Evolutionary conservation across 2,888 invertebrate genomes (phyloP), one percentile per base, ranked within the genome.

Genomic region (Polydrusus pterygomalis): DNA sequence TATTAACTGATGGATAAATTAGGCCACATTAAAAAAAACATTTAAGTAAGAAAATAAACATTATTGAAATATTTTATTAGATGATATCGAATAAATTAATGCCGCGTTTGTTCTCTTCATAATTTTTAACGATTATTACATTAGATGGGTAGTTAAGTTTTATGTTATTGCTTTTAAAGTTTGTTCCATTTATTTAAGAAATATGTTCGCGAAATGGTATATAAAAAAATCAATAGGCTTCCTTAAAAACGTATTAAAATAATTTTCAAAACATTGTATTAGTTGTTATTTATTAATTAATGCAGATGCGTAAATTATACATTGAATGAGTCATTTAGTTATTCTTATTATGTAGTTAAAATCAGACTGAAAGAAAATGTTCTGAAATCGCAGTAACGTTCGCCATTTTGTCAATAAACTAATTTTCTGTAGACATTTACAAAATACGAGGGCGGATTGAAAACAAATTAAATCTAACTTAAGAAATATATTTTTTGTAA

Each of bases 151-250:
- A 10, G 49, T 65, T 65, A 65, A 65, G 30, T 15, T 43, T 64
- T 45, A 64, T 65, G 47, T 65, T 49, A 65, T 65, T 15, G 30
- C 49, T 49, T 49, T 49, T 47, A 64, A 64, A 64, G 45, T 25
- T 25, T 34, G 30, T 56, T 30, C 30, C 34, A 30, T 54, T 54
- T 30, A 30, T 54, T 25, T 30, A 54, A n/a, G n/a, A 54, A 54
- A 54, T 20, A 54, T 25, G 11, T 20, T 54, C 25, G 30, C 10
- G 1, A 11, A 25, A 51, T 51, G 6, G 11, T 18, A 11, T 51
- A 11, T 7, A 34, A 34, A 10, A 34, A 34, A 34, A 10, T 34
- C 34, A 10, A 34, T 34, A 25, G 5, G 5, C 25, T 25, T 25
- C 25, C 5, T 25, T 25, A 25, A 25, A 25, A 25, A 25, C 34